Evolutionary conservation across 2,797 vertebrate genomes (phyloP), one percentile per base, ranked within the genome.

Genomic region (Sebastes iracundus): DNA sequence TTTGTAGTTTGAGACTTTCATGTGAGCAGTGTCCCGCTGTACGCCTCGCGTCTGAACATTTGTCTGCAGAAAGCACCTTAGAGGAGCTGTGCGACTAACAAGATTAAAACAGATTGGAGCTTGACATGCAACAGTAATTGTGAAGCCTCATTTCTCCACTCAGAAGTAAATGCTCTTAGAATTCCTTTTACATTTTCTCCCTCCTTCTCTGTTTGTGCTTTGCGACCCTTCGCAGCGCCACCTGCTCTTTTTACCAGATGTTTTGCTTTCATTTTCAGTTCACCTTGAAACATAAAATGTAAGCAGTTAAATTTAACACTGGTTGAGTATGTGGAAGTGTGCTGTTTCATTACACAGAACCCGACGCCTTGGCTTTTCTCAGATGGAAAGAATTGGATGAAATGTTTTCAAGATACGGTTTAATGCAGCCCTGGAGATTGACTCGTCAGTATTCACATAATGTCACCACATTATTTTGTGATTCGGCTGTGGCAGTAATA

Each of bases 21-120:
- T 77, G 35, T 23, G 28, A 77, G 67, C 8, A 8, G 13, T 25
- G 20, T 77, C 66, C 46, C 23, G 16, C 33, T 71, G 46, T 65
- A 23, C 20, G 66, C 27, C 32, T 72, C 25, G n/a, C 38, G 67
- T 81, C 77, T 79, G 69, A 78, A 68, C 61, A 59, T 75, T 72
- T 82, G 70, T 72, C 71, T 80, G 79, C 66, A 84, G 78, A 82
- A 28, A 78, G 77, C 69, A 74, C 60, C 77, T 70, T 42, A 80
- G 82, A 72, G 52, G 65, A 87, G 68, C 63, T 28, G 22, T 66
- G 67, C 20, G 38, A 70, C 77, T 79, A 84, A 90, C 75, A 79
- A 66, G 84, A 92, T 88, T 80, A 87, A 85, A 86, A 83, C 80
- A 84, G 87, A 91, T 80, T 88, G 84, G 65, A 87, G 84, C 71